Percentiles rank a stretch among this genome's conserved stretches.
These are phyloP conservation scores for Protobothrops flavoviridis DNA, from an alignment of 2,113 vertebrate species.

Conservation along the genomic window DNA sequence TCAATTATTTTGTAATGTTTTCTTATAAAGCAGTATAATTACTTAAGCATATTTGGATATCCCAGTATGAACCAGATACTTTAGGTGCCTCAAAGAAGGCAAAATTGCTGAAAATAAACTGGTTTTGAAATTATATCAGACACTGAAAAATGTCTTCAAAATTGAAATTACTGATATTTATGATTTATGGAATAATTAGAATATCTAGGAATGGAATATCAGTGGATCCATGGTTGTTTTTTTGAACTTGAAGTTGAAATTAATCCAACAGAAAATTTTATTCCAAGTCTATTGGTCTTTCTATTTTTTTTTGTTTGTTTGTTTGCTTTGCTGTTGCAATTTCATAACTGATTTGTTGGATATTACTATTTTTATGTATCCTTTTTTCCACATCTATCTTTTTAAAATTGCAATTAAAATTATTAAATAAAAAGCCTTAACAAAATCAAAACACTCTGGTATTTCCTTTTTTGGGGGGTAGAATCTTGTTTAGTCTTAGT, in stretches of 20 bases:
- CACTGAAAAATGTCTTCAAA: neutral
- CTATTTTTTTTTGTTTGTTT: neutral
- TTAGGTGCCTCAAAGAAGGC: neutral
- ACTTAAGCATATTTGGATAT: neutral
- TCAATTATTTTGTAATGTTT: neutral
- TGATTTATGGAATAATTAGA: neutral
- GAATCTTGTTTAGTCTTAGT: neutral
- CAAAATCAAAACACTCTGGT: no score
- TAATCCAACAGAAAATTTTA: neutral
- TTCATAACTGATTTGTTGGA: neutral
- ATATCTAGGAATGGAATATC: neutral
- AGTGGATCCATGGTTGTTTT: neutral
- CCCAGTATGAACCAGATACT: neutral
- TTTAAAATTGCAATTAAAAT: neutral
- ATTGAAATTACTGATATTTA: neutral
- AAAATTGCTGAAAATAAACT: neutral
- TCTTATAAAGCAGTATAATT: neutral
- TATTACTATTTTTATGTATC: neutral
- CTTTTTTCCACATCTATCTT: neutral
- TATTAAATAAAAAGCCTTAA: neutral
- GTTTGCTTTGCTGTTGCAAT: neutral
- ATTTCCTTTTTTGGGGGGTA: no score
- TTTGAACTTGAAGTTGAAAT: neutral
- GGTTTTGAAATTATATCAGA: neutral
- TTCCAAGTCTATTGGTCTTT: neutral